Evolutionary conservation across 2,888 invertebrate species (phyloP).

Genomic region (Zhengitettix transpicula): DNA sequence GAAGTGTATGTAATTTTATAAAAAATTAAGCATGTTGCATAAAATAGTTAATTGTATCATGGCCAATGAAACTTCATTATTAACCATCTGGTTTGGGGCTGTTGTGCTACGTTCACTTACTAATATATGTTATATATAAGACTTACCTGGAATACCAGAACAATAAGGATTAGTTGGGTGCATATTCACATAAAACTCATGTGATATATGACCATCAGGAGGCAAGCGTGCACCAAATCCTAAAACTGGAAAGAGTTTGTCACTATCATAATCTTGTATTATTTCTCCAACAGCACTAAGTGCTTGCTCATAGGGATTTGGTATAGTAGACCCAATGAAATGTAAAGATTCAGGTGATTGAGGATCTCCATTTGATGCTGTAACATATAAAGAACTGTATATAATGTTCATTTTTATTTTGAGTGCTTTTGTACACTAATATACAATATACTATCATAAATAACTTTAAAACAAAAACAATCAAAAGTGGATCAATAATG

Average conservation of each 20-base stretch:
- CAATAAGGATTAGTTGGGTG: constrained; percentile 33
- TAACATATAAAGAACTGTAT: not conserved
- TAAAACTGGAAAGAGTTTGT: constrained; percentile 30
- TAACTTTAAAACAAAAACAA: too few species aligned
- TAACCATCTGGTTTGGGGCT: too few species aligned
- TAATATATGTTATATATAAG: too few species aligned
- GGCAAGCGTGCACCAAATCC: constrained; percentile 30
- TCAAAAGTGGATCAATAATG: too few species aligned
- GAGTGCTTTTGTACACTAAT: too few species aligned
- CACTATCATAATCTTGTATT: constrained; percentile 29
- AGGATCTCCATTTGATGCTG: constrained; percentile 28
- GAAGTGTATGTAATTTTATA: too few species aligned
- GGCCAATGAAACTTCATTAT: too few species aligned
- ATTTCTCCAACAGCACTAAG: constrained; percentile 27
- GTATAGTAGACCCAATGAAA: constrained; percentile 20
- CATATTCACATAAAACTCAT: constrained; percentile 32
- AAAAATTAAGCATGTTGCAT: too few species aligned
- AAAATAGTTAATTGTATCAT: too few species aligned
- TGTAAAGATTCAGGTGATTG: constrained; percentile 26
- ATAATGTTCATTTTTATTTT: too few species aligned
- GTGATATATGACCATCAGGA: constrained; percentile 25
- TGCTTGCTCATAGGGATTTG: constrained; percentile 28
- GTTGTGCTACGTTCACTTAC: too few species aligned
- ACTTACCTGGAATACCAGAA: constrained; percentile 25
- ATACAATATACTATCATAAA: too few species aligned